Conservation (phyloP, 2,797 vertebrate genomes). For the Enteromius paludinosus region DNA sequence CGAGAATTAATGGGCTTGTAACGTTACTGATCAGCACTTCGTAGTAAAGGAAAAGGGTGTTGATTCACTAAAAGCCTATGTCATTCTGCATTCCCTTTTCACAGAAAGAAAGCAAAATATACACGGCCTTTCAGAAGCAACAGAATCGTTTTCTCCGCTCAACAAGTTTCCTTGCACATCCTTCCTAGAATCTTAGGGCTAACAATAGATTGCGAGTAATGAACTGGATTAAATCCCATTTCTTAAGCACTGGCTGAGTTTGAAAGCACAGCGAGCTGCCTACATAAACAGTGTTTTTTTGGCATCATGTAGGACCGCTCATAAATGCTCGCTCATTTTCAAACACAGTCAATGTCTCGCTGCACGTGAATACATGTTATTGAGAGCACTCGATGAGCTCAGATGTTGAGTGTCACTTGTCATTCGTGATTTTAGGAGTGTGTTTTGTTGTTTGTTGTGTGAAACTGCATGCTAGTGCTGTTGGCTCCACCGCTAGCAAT, state of each 20-base stretch:
- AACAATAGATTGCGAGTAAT: constrained; percentile 35
- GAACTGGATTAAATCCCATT: constrained; percentile 42
- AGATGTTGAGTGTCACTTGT: background rate
- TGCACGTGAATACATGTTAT: background rate
- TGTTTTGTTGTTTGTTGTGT: constrained; percentile 8
- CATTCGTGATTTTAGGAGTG: background rate
- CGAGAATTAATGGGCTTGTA: constrained; percentile 1
- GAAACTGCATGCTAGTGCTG: constrained; percentile 48
- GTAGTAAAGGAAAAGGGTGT: constrained; percentile 3
- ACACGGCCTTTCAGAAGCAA: background rate
- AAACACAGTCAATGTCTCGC: background rate
- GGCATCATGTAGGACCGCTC: background rate
- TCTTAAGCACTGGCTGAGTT: background rate
- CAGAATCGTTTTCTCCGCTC: background rate
- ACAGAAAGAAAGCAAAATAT: too few relatives aligned
- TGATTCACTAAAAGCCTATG: background rate
- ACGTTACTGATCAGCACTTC: background rate
- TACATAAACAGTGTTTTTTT: background rate
- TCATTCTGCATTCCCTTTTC: background rate
- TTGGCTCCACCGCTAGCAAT: constrained; percentile 38
- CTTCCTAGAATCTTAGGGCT: constrained; percentile 12
- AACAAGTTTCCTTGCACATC: constrained; percentile 41
- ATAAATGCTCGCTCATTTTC: background rate
- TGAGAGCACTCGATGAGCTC: background rate
- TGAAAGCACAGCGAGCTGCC: constrained; percentile 56